phyloP scores from a whole-genome alignment of 2,113 vertebrate species.

The Proterorhinus semilunaris region DNA sequence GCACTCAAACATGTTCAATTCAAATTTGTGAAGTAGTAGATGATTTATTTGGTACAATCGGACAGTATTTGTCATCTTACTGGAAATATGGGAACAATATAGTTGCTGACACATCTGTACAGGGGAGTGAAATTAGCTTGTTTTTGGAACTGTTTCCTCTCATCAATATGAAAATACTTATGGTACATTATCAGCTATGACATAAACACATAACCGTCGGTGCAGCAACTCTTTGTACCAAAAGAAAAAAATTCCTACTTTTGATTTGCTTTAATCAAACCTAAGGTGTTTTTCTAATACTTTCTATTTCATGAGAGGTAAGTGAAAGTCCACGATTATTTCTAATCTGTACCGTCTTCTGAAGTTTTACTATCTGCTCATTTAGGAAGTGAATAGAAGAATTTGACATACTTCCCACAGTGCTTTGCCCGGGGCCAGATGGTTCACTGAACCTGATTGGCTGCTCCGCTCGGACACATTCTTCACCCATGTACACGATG shows the following conservation, averaged over 20 bases:
- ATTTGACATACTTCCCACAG: slow-evolving; percentile 78
- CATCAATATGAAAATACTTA: not conserved
- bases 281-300: too few species aligned
- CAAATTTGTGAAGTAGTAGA: not conserved
- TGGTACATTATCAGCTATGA: too few species aligned
- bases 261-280: not conserved
- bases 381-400: slow-evolving; percentile 42
- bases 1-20: not conserved
- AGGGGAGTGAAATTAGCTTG: slow-evolving; percentile 15
- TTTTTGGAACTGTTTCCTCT: slow-evolving; percentile 10
- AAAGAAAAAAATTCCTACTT: not conserved
- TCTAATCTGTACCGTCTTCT: slow-evolving; percentile 26
- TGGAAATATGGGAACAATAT: not conserved
- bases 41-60: not conserved
- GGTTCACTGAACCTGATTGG: slow-evolving; percentile 67
- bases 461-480: slow-evolving; percentile 44
- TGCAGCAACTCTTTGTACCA: not conserved
- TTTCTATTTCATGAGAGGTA: not conserved
- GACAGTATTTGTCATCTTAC: not conserved
- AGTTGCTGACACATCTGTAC: slow-evolving; percentile 6
- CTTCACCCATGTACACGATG: slow-evolving; percentile 16
- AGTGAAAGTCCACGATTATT: slow-evolving; percentile 3
- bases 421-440: slow-evolving; percentile 60
- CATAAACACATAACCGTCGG: too few species aligned
- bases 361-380: slow-evolving; percentile 41